These are phyloP conservation scores for Lasioglossum albipes DNA, from an alignment of 1,140 invertebrate species.

Conservation along the genomic window DNA sequence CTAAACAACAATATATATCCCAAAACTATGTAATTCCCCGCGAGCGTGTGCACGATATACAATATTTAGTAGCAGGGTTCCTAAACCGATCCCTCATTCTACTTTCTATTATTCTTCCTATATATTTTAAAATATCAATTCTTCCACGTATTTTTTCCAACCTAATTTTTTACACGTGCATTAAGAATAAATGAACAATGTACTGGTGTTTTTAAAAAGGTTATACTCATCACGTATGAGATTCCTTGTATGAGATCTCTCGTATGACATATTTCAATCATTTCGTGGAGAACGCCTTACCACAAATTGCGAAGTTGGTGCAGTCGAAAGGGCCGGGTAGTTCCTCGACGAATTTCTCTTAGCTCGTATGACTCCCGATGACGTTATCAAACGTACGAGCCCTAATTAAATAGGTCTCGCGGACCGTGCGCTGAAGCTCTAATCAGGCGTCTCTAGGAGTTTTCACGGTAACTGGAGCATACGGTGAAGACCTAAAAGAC, in stretches of 20 bases:
- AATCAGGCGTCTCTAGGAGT: constrained; percentile 45
- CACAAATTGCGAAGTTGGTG: background rate
- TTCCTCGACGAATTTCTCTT: background rate
- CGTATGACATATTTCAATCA: background rate
- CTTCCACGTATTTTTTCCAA: too few relatives aligned
- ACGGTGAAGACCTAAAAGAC: constrained; percentile 24
- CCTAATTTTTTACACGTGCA: too few relatives aligned
- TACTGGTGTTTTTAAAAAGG: too few relatives aligned
- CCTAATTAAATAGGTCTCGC: constrained; percentile 41
- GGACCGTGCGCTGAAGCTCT: constrained; percentile 27
- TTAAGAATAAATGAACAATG: too few relatives aligned
- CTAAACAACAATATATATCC: constrained; percentile 76
- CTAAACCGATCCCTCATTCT: constrained; percentile 45
- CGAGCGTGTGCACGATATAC: constrained; percentile 60
- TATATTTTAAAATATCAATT: background rate
- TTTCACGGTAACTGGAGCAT: constrained; percentile 47
- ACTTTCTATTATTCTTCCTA: background rate
- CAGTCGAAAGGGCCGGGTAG: background rate
- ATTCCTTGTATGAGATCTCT: too few relatives aligned
- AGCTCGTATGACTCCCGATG: constrained; percentile 3
- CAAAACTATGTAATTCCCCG: constrained; percentile 74
- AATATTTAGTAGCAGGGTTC: constrained; percentile 59
- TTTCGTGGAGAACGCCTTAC: too few relatives aligned
- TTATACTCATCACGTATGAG: too few relatives aligned
- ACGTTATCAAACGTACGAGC: constrained; percentile 30